Percentiles rank a stretch among this genome's conserved stretches.
Conservation (phyloP, 30 jellyfish, hydroid and myxozoan species). For the Calvadosia cruxmelitensis region DNA sequence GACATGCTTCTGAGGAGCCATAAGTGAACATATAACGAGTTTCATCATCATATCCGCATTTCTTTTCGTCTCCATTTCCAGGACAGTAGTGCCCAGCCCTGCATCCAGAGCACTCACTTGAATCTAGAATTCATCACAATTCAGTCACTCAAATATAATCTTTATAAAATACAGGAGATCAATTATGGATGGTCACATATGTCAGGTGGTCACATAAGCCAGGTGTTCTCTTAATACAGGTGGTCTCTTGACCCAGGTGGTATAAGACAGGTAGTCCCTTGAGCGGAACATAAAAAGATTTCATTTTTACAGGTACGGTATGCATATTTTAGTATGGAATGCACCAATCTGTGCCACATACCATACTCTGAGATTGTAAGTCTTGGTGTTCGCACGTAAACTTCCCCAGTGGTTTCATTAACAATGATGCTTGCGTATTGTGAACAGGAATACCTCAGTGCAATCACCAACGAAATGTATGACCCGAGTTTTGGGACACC, state of each 20-base stretch:
- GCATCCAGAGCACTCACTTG: constrained; percentile 69
- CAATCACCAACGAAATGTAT: constrained; percentile 33
- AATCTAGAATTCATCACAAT: constrained; percentile 17
- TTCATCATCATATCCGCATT: constrained; percentile 48
- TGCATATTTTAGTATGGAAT: too few relatives aligned
- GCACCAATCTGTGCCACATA: background rate
- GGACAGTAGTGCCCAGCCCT: constrained; percentile 76
- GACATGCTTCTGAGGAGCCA: constrained; percentile 56
- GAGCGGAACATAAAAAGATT: too few relatives aligned
- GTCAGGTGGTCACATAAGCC: too few relatives aligned
- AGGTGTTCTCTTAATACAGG: too few relatives aligned
- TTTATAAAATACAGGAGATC: background rate
- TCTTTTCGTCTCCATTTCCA: constrained; percentile 62
- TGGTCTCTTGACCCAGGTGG: too few relatives aligned
- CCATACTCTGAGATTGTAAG: constrained; percentile 24
- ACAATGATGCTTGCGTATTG: constrained; percentile 33
- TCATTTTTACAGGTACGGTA: too few relatives aligned
- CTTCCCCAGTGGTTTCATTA: constrained; percentile 46
- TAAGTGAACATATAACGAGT: constrained; percentile 62
- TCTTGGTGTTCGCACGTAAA: constrained; percentile 58
- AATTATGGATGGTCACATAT: background rate
- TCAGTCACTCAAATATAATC: background rate
- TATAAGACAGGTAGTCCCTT: too few relatives aligned
- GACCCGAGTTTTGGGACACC: constrained; percentile 70
- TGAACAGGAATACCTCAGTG: constrained; percentile 32